Percentiles rank a stretch among this genome's conserved stretches.
These are phyloP conservation scores for Sisyra nigra DNA, from an alignment of 2,888 invertebrate species.

Conservation along the genomic window DNA sequence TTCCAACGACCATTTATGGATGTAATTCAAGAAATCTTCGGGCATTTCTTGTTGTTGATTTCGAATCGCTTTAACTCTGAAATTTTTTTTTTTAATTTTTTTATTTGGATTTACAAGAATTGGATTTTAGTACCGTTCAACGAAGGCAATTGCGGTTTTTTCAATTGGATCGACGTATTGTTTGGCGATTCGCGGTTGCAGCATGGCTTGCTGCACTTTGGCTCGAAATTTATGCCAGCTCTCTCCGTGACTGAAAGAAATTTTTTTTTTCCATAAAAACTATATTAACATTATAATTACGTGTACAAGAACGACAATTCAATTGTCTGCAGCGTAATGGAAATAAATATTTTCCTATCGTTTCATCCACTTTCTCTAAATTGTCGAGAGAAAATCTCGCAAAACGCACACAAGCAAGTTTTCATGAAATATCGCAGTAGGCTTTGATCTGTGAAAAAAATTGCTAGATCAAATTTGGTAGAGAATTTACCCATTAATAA, in stretches of 20 bases:
- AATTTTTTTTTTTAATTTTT: constrained; percentile 1
- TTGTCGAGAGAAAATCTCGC: too few species aligned
- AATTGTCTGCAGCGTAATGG: background rate
- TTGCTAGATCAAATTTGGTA: too few species aligned
- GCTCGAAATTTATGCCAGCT: constrained; percentile 64
- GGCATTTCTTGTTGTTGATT: constrained; percentile 41
- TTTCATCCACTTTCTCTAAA: too few species aligned
- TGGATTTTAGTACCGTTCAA: constrained; percentile 35
- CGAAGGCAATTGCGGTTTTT: constrained; percentile 51
- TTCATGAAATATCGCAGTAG: too few species aligned
- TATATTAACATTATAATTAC: background rate
- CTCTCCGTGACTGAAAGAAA: constrained; percentile 52
- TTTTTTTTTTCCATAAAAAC: constrained; percentile 4
- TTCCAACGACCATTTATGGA: constrained; percentile 67
- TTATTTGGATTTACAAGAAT: background rate
- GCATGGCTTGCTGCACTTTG: constrained; percentile 61
- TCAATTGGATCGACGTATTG: constrained; percentile 54
- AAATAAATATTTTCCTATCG: too few species aligned
- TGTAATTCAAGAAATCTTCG: constrained; percentile 48
- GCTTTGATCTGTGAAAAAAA: too few species aligned
- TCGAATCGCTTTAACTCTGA: constrained; percentile 38
- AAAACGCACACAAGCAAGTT: too few species aligned
- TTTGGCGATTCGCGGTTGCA: constrained; percentile 55
- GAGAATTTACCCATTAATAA: too few species aligned
- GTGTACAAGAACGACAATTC: constrained; percentile 1